Conservation (phyloP, 2,797 vertebrate genomes). For the Sebastes nivosus region DNA sequence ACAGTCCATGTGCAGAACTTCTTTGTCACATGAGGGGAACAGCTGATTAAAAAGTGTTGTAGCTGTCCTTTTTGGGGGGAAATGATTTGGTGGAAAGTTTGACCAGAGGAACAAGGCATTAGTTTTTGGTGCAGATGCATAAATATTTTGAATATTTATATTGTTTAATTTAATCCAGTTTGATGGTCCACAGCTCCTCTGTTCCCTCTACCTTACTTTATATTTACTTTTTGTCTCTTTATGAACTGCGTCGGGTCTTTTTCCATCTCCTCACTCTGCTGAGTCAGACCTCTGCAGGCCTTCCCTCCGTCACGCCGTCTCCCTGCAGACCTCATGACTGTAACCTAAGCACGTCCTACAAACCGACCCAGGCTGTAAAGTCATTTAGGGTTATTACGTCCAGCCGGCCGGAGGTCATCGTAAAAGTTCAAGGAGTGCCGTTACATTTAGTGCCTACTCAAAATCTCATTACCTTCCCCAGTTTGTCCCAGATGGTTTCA, state of each 20-base stretch:
- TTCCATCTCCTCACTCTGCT: slow-evolving; percentile 24
- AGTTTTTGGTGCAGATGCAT: background rate
- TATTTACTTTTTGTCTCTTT: background rate
- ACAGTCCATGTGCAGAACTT: no score
- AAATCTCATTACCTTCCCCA: slow-evolving; percentile 46
- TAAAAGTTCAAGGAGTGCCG: slow-evolving; percentile 46
- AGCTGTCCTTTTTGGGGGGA: background rate
- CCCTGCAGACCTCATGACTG: slow-evolving; percentile 13
- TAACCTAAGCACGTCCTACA: slow-evolving; percentile 23
- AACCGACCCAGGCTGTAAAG: slow-evolving; percentile 49
- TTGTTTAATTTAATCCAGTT: background rate
- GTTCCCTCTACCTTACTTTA: background rate
- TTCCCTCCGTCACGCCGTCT: background rate
- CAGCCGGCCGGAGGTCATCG: slow-evolving; percentile 34
- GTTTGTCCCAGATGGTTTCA: slow-evolving; percentile 50
- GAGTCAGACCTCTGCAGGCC: background rate
- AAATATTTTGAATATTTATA: background rate
- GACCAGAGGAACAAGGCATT: background rate
- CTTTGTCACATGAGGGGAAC: no score
- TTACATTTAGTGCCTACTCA: slow-evolving; percentile 50
- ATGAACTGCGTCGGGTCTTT: background rate
- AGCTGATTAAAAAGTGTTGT: no score
- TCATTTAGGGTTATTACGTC: slow-evolving; percentile 36
- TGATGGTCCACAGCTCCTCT: background rate
- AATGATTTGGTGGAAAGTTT: background rate